phyloP scores from a whole-genome alignment of 2,888 invertebrate genomes.

The Ypsolopha scabrella region DNA sequence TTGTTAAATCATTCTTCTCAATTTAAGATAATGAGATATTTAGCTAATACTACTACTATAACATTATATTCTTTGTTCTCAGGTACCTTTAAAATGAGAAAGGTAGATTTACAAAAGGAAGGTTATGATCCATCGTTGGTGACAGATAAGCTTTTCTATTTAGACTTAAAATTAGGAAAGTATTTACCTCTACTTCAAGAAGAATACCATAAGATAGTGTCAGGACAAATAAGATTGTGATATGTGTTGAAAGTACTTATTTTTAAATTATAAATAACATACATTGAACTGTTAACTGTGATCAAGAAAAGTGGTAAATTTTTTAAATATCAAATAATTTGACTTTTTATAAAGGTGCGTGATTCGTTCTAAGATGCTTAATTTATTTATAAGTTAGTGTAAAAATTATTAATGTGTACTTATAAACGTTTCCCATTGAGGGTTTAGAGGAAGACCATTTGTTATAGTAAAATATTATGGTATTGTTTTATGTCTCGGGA shows the following conservation, averaged over 20 bases:
- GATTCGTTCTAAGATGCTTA: too few species aligned
- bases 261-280: conserved; percentile 13
- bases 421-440: too few species aligned
- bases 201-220: conserved; percentile 80
- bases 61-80: conserved; percentile 22
- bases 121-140: conserved; percentile 82
- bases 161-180: conserved; percentile 74
- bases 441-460: too few species aligned
- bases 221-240: conserved; percentile 82
- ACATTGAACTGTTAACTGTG: neutral
- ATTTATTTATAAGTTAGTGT: neutral
- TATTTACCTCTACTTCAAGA: conserved; percentile 80
- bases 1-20: conserved; percentile 16
- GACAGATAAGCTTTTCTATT: conserved; percentile 84
- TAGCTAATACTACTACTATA: too few species aligned
- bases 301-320: neutral
- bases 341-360: too few species aligned
- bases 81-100: conserved; percentile 98
- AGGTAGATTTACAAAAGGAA: conserved; percentile 91
- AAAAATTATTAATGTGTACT: neutral
- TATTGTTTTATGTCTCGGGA: too few species aligned
- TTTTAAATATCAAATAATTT: neutral
- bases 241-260: too few species aligned
- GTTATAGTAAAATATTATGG: too few species aligned
- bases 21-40: too few species aligned